These are phyloP conservation scores for Phoeniculus purpureus DNA, from an alignment of 2,797 vertebrate species.

Conservation along the genomic window DNA sequence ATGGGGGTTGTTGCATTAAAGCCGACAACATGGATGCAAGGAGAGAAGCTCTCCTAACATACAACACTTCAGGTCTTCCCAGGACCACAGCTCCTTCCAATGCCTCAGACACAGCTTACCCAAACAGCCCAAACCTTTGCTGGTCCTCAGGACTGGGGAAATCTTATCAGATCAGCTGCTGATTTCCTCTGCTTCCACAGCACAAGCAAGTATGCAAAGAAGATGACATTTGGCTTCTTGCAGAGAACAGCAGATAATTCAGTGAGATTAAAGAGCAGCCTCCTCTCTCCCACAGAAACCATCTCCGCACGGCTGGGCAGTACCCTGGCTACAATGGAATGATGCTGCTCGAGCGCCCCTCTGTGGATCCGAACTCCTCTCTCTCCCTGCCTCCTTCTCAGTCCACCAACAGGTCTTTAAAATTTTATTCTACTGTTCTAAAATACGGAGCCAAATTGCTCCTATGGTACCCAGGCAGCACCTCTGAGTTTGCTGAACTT, in stretches of 20 bases:
- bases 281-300: not conserved
- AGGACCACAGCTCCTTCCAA: not conserved
- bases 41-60: not conserved
- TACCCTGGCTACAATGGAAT: not conserved
- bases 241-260: slow-evolving; percentile 51
- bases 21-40: not conserved
- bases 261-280: slow-evolving; percentile 26
- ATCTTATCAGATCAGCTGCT: slow-evolving; percentile 20
- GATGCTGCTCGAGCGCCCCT: slow-evolving; percentile 54
- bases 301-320: not conserved
- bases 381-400: not conserved
- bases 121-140: not conserved
- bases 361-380: slow-evolving; percentile 25
- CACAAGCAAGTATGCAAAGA: slow-evolving; percentile 26
- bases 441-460: not conserved
- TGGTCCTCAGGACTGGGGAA: not conserved
- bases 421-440: not conserved
- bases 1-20: not conserved
- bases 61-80: not conserved
- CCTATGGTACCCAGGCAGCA: not conserved
- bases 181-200: slow-evolving; percentile 30
- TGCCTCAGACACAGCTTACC: not conserved
- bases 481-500: not conserved
- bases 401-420: not conserved
- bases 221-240: slow-evolving; percentile 50